These are phyloP conservation scores for Liodrosophila aerea DNA, from an alignment of 2,888 invertebrate species.

Conservation along the genomic window DNA sequence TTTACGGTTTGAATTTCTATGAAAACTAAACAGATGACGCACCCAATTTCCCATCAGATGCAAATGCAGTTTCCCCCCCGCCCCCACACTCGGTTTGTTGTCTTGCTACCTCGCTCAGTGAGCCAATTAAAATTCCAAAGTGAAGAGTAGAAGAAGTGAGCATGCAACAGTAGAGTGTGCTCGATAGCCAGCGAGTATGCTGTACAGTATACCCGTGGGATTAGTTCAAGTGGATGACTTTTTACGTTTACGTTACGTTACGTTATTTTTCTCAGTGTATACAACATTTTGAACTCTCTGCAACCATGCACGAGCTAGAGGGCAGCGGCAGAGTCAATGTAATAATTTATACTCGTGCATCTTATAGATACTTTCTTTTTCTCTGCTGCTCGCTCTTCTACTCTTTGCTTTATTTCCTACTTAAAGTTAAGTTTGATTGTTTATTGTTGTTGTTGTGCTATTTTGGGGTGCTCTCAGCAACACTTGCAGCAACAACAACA, in stretches of 20 bases:
- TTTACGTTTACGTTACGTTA: too few species aligned
- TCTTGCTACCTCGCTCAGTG: constrained; percentile 1
- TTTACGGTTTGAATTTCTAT: constrained; percentile 41
- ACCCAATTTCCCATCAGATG: constrained; percentile 24
- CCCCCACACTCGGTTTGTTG: too few species aligned
- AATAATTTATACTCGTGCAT: constrained; percentile 63
- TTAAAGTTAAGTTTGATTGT: constrained; percentile 64
- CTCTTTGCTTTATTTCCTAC: constrained; percentile 63
- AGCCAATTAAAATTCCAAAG: constrained; percentile 70
- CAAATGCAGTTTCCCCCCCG: constrained; percentile 21
- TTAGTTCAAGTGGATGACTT: too few species aligned
- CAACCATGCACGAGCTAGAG: constrained; percentile 35
- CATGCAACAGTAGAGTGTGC: not conserved
- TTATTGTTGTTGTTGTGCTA: constrained; percentile 41
- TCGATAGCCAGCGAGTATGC: too few species aligned
- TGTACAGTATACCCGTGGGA: too few species aligned
- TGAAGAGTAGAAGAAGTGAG: constrained; percentile 30
- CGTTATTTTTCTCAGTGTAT: too few species aligned
- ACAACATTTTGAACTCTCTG: not conserved
- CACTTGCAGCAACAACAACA: constrained; percentile 43
- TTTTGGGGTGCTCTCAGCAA: constrained; percentile 53
- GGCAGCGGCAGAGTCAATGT: constrained; percentile 19
- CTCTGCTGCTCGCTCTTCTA: constrained; percentile 9
- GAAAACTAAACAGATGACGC: constrained; percentile 42
- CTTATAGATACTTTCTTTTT: constrained; percentile 59